phyloP scores from a whole-genome alignment of 2,888 invertebrate species.

The Capitulum mitella region DNA sequence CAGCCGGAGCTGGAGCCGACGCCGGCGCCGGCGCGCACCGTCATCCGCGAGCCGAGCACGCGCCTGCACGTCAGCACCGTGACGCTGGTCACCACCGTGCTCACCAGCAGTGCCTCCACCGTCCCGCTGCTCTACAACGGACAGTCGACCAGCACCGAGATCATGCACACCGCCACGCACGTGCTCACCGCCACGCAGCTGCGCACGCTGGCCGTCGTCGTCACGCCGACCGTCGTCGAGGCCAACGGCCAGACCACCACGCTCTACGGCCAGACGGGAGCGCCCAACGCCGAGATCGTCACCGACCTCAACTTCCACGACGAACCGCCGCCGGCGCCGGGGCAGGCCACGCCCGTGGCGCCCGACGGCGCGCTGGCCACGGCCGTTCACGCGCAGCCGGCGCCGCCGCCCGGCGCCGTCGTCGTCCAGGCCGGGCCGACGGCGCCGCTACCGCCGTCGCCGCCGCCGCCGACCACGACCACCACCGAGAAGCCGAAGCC shows the following conservation, averaged over 20 bases:
- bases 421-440: neutral
- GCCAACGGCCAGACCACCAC: constrained; percentile 20
- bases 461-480: neutral
- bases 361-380: neutral
- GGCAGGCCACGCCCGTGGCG: neutral
- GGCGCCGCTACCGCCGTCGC: neutral
- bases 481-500: neutral
- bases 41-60: constrained; percentile 19
- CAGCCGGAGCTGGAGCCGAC: constrained; percentile 17
- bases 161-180: constrained; percentile 8
- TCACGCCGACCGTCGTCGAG: constrained; percentile 20
- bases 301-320: constrained; percentile 22
- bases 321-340: neutral
- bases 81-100: neutral
- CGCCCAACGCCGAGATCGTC: constrained; percentile 20
- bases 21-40: constrained; percentile 6
- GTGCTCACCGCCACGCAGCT: constrained; percentile 18
- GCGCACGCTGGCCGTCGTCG: constrained; percentile 21
- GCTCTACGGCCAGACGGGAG: neutral
- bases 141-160: neutral
- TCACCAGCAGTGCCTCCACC: neutral
- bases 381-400: neutral
- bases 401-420: neutral
- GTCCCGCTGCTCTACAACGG: constrained; percentile 6
- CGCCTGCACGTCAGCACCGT: constrained; percentile 23